These are phyloP conservation scores for Phoronis australis DNA, from an alignment of 2,888 invertebrate genomes.

Conservation along the genomic window DNA sequence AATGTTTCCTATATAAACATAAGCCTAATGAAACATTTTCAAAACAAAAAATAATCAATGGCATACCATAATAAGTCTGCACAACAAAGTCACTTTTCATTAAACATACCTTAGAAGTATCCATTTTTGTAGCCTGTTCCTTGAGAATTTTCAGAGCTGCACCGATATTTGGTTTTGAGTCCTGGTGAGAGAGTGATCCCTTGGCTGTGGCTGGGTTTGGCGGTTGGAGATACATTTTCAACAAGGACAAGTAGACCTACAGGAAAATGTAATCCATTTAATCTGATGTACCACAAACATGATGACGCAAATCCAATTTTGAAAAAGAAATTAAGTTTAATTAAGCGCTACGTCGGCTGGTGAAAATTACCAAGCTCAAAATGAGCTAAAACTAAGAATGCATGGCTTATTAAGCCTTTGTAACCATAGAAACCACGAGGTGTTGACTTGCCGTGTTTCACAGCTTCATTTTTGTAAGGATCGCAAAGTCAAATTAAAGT, in stretches of 20 bases:
- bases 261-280: constrained; percentile 6
- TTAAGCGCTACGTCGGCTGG: no score
- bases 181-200: constrained; percentile 48
- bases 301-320: neutral
- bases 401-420: neutral
- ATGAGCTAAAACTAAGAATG: no score
- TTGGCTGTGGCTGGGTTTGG: constrained; percentile 54
- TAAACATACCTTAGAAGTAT: constrained; percentile 68
- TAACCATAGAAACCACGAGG: neutral
- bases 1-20: no score
- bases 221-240: constrained; percentile 60
- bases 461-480: no score
- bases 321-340: neutral
- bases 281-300: neutral
- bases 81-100: no score
- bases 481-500: no score
- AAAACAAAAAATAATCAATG: no score
- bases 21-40: no score
- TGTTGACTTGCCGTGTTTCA: no score
- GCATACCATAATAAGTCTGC: no score
- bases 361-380: no score
- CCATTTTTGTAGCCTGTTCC: constrained; percentile 76
- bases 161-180: constrained; percentile 67
- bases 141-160: constrained; percentile 76
- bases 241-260: constrained; percentile 63